Evolutionary conservation across 2,888 invertebrate species (phyloP).

Genomic region (Polyommatus iphigenia): DNA sequence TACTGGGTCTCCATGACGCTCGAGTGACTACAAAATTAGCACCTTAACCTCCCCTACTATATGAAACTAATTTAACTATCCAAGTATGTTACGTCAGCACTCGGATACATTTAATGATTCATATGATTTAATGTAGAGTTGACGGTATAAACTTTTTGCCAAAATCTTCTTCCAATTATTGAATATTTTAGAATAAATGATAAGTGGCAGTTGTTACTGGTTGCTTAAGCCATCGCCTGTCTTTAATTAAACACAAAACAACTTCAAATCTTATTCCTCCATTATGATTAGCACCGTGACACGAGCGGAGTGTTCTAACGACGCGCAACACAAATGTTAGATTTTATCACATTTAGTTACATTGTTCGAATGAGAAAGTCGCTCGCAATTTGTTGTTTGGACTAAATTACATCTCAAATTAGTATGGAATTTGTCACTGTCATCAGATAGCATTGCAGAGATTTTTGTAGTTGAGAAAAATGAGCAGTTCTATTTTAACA

Average conservation of each 20-base stretch:
- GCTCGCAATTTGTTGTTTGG: constrained; percentile 22
- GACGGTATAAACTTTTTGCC: too few species aligned
- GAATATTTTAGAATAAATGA: too few species aligned
- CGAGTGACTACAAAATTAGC: too few species aligned
- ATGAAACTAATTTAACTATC: too few species aligned
- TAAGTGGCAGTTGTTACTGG: background rate
- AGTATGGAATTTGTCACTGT: constrained; percentile 17
- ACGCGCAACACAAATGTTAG: constrained; percentile 72
- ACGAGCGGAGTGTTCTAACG: constrained; percentile 66
- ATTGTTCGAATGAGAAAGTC: constrained; percentile 65
- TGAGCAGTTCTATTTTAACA: too few species aligned
- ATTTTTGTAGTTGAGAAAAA: background rate
- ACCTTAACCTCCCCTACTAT: too few species aligned
- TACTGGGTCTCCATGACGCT: too few species aligned
- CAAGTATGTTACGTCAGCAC: too few species aligned
- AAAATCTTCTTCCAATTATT: too few species aligned
- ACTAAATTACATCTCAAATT: constrained; percentile 29
- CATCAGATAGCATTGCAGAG: background rate
- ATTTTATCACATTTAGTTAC: constrained; percentile 69
- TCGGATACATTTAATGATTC: too few species aligned
- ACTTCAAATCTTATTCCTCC: constrained; percentile 33
- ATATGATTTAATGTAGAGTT: too few species aligned
- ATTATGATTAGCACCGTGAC: constrained; percentile 49
- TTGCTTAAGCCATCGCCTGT: too few species aligned
- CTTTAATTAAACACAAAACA: background rate